Evolutionary conservation across 2,888 invertebrate genomes (phyloP).

Genomic region (Sphinx pinastri): DNA sequence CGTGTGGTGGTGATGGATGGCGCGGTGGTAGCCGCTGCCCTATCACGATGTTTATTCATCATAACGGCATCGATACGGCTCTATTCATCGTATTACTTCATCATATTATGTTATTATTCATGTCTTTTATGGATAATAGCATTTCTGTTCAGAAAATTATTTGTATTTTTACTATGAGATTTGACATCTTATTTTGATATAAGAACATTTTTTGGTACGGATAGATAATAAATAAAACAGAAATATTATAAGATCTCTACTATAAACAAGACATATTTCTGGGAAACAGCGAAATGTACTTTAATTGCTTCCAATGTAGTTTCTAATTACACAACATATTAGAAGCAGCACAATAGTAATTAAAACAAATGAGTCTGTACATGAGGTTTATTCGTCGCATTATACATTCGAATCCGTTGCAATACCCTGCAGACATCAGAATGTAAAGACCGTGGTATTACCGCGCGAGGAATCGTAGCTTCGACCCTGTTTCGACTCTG

Average conservation of each 20-base stretch:
- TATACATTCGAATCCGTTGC: background rate
- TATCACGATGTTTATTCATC: slow-evolving; percentile 53
- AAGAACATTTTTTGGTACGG: too few species aligned
- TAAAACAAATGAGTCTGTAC: slow-evolving; percentile 1
- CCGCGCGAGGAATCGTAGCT: background rate
- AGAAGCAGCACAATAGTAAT: slow-evolving; percentile 9
- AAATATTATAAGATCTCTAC: too few species aligned
- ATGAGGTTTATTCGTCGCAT: background rate
- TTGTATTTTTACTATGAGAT: too few species aligned
- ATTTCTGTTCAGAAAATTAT: background rate
- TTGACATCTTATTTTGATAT: too few species aligned
- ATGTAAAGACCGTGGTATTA: background rate
- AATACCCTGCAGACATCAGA: background rate
- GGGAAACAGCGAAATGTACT: background rate
- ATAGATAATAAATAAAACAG: too few species aligned
- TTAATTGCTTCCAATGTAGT: background rate
- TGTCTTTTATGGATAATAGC: background rate
- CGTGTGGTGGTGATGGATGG: slow-evolving; percentile 63
- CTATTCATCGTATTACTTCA: slow-evolving; percentile 40
- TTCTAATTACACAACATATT: slow-evolving; percentile 19
- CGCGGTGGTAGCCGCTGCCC: slow-evolving; percentile 50
- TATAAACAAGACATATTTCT: too few species aligned
- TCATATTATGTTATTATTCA: slow-evolving; percentile 10
- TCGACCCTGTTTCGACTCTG: background rate
- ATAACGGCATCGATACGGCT: slow-evolving; percentile 48